Evolutionary conservation across 2,888 invertebrate genomes (phyloP), one percentile per base, ranked within the genome.

Genomic region (Heliconius ismenius): DNA sequence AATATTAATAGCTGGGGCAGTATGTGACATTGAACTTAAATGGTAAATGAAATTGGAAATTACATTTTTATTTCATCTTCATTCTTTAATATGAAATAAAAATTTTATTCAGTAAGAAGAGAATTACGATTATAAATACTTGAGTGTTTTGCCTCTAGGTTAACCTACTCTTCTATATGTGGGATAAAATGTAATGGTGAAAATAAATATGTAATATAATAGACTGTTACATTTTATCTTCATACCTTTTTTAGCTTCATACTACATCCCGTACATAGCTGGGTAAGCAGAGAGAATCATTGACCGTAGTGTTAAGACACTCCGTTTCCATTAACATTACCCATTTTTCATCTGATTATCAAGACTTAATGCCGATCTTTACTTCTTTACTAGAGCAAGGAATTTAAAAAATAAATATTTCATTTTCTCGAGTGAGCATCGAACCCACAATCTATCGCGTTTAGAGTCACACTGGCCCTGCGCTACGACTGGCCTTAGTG

Each of bases 1-100:
- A 54, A 70, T 54, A 70, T 70, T 70, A 70, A 73, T 63, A 39
- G 63, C n/a, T 73, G 63, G 10, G 24, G 36, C 43, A 58, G 63
- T 43, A 26, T 63, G 26, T 63, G 73, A 73, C 63, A 39, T 26
- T 26, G 43, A n/a, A 39, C 26, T 24, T 73, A 39, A 26, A n/a
- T 36, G 24, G 9, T 13, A 43, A 63, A 62, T 54, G n/a, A 54
- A 54, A 70, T 54, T 54, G 54, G 26, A 69, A 69, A 54, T 70
- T 24, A 15, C 11, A 54, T 70, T 70, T 70, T 70, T 49, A 32
- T 70, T 70, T 32, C 32, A 32, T 13, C 32, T 54, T 32, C 28
- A 3, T 28, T 4, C 6, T 43, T 15, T 24, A 9, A 67, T 36
- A 15, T 32, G 32, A 28, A 64, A 58, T 58, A 7, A 58, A 58